Evolutionary conservation across 2,113 vertebrate species (phyloP), one percentile per base, ranked within the genome.

Genomic region (Agapornis roseicollis): DNA sequence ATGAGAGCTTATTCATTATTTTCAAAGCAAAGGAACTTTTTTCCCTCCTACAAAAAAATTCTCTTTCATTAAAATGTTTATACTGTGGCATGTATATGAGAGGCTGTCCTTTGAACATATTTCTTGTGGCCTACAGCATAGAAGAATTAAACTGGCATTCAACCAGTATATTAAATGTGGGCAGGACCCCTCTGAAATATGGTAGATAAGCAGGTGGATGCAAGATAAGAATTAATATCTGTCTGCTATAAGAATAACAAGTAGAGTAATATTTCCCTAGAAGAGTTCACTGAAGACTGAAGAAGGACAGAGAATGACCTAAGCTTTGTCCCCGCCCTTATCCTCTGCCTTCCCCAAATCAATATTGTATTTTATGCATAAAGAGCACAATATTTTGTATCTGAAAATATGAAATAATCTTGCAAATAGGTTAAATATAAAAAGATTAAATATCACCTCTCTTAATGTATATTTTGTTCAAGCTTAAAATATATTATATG

Each of bases 161-260:
- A 94, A 94, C 73, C 78, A 95, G 91, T 74, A 92, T 91, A 94
- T 91, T 96, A 92, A 92, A 95, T 80, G 78, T 96, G 89, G 95
- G 94, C 49, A 96, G 96, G 84, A 96, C 66, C 61, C 80, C 70
- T 91, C 80, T 95, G 50, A 92, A 95, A 95, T 87, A 84, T 82
- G 91, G 84, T 88, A 92, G 93, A 96, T 97, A 95, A 96, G 94
- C 95, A 97, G 96, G 96, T 96, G 94, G 53, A 95, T 91, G 63
- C 55, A 89, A 96, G 89, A 94, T 94, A 93, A 88, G 85, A 91
- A 87, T 93, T 85, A 89, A 61, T 94, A 93, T 80, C 58, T 94
- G 87, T 90, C 94, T 96, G 64, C 65, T 90, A 17, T 87, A 92
- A 95, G 58, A 96, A 87, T 87, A 95, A 76, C 56, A 89, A 87